Percentiles rank a stretch among this genome's conserved stretches.
phyloP scores from a whole-genome alignment of 2,888 invertebrate species.

The Cynaeus angustus region DNA sequence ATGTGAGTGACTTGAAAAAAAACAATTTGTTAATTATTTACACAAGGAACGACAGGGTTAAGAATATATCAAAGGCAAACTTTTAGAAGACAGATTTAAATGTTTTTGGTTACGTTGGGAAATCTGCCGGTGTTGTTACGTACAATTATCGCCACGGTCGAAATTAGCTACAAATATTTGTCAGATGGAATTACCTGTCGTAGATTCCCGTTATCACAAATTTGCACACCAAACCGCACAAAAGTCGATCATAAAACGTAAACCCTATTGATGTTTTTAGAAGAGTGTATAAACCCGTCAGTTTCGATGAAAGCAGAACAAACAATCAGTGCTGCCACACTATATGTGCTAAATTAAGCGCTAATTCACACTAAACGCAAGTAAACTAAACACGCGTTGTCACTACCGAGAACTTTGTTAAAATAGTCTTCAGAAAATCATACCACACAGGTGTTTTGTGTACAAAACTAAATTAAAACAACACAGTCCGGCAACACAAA shows the following conservation, averaged over 20 bases:
- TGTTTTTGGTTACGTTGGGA: too few species aligned
- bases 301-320: conserved; percentile 31
- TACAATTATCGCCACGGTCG: background rate
- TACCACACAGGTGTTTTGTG: conserved; percentile 18
- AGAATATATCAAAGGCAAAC: conserved; percentile 3
- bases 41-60: background rate
- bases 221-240: background rate
- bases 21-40: conserved; percentile 10
- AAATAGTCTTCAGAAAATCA: conserved; percentile 16
- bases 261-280: conserved; percentile 6
- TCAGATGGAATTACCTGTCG: background rate
- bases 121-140: background rate
- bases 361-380: conserved; percentile 43
- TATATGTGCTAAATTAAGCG: conserved; percentile 47
- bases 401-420: conserved; percentile 19
- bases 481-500: conserved; percentile 27
- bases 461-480: conserved; percentile 28
- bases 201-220: conserved; percentile 1
- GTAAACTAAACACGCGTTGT: conserved; percentile 20
- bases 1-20: conserved; percentile 6
- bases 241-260: background rate
- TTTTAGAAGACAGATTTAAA: background rate
- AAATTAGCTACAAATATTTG: background rate
- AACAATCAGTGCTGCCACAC: conserved; percentile 36
- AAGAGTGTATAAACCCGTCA: conserved; percentile 12